Evolutionary conservation across 2,797 vertebrate species (phyloP).

Genomic region (Myotis pilosus): DNA sequence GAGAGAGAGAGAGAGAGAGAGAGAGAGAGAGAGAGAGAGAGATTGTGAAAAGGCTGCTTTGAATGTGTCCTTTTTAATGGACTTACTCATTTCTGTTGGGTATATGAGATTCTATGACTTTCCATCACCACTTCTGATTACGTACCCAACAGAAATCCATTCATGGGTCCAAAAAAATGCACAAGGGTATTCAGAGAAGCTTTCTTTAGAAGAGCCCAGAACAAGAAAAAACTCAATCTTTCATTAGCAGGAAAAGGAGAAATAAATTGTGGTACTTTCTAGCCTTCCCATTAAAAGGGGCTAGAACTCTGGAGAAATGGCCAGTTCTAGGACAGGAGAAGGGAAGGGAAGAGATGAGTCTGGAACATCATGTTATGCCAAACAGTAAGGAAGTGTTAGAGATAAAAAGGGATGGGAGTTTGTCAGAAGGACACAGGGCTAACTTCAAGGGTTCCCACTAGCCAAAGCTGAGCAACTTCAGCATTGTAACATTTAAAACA

Average conservation of each 20-base stretch:
- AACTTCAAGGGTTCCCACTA: not conserved
- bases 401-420: not conserved
- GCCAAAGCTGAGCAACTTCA: not conserved
- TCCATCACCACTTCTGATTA: not conserved
- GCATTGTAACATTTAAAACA: not conserved
- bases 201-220: not conserved
- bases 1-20: too few species aligned
- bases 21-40: too few species aligned
- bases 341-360: not conserved
- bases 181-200: not conserved
- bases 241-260: not conserved
- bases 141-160: not conserved
- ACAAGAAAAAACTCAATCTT: conserved; percentile 12
- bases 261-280: not conserved
- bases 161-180: not conserved
- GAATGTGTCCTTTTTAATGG: not conserved
- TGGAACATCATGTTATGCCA: not conserved
- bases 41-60: not conserved
- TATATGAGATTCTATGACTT: not conserved
- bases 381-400: not conserved
- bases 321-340: not conserved
- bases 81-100: not conserved
- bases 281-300: not conserved
- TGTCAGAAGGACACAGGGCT: not conserved
- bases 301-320: not conserved